Evolutionary conservation across 2,888 invertebrate genomes (phyloP).

Genomic region (Antitype chi): DNA sequence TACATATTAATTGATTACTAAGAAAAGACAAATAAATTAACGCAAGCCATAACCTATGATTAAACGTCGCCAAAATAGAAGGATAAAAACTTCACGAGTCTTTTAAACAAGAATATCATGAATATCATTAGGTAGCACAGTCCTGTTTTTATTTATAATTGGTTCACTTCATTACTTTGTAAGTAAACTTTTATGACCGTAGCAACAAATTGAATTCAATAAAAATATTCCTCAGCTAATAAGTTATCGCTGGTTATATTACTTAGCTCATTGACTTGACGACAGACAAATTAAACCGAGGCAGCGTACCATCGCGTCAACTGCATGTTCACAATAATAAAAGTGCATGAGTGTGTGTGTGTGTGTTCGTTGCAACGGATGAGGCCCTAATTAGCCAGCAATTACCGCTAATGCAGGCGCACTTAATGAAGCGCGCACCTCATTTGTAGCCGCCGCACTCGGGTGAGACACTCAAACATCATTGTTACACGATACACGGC

Average conservation of each 20-base stretch:
- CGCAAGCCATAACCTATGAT: constrained; percentile 64
- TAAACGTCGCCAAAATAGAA: constrained; percentile 48
- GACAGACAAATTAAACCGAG: constrained; percentile 46
- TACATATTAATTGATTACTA: constrained; percentile 79
- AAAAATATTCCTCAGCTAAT: constrained; percentile 16
- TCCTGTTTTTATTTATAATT: constrained; percentile 28
- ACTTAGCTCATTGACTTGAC: constrained; percentile 23
- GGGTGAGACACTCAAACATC: constrained; percentile 61
- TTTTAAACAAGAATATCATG: constrained; percentile 26
- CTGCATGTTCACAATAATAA: constrained; percentile 61
- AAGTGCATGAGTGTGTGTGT: constrained; percentile 64
- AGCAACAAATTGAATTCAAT: constrained; percentile 30
- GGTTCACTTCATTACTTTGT: constrained; percentile 28
- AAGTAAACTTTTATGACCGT: constrained; percentile 5
- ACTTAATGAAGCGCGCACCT: constrained; percentile 81
- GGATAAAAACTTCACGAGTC: constrained; percentile 6
- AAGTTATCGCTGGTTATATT: constrained; percentile 1
- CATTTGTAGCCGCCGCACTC: constrained; percentile 74
- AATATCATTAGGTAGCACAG: not conserved
- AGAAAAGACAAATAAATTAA: constrained; percentile 71
- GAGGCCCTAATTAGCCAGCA: constrained; percentile 86
- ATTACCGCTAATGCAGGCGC: constrained; percentile 86
- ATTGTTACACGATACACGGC: constrained; percentile 59
- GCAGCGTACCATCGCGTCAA: constrained; percentile 53
- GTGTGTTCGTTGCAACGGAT: constrained; percentile 80